Percentiles rank a stretch among this genome's conserved stretches.
phyloP scores from a whole-genome alignment of 1,140 invertebrate genomes.

The Drosophila oshimai region DNA sequence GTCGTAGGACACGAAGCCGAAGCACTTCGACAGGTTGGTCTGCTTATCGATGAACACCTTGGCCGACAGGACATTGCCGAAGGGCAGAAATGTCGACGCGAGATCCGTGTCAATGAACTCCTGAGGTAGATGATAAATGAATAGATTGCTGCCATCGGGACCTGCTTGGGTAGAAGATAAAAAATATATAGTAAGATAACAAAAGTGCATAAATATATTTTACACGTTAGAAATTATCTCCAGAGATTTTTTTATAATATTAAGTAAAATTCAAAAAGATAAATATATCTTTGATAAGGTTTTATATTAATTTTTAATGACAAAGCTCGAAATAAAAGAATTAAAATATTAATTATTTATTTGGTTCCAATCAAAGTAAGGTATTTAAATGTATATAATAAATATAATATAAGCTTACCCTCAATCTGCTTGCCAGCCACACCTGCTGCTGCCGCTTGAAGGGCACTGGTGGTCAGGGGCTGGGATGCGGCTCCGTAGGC shows the following conservation, averaged over 20 bases:
- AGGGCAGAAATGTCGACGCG: constrained; percentile 96
- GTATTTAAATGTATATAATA: neutral
- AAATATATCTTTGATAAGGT: too few relatives aligned
- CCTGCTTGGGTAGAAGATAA: constrained; percentile 83
- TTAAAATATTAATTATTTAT: neutral
- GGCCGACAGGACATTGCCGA: constrained; percentile 98
- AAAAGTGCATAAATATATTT: neutral
- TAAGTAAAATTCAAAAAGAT: too few relatives aligned
- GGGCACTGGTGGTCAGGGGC: constrained; percentile 57
- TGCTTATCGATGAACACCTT: constrained; percentile 99
- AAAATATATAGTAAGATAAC: constrained; percentile 52
- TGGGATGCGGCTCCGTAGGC: constrained; percentile 56
- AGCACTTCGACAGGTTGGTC: constrained; percentile 99
- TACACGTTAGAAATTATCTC: too few relatives aligned
- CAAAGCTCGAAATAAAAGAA: too few relatives aligned
- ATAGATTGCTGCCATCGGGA: constrained; percentile 98
- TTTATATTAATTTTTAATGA: too few relatives aligned
- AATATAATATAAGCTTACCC: constrained; percentile 59
- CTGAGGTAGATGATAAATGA: constrained; percentile 99
- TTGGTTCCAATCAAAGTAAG: too few relatives aligned
- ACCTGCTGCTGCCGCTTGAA: constrained; percentile 72
- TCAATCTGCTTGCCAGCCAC: constrained; percentile 82
- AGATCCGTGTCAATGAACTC: constrained; percentile 98
- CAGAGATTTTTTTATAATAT: too few relatives aligned
- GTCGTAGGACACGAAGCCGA: constrained; percentile 99